Percentiles rank a stretch among this genome's conserved stretches.
phyloP scores from a whole-genome alignment of 2,888 invertebrate genomes.

The Melipona bicolor region DNA sequence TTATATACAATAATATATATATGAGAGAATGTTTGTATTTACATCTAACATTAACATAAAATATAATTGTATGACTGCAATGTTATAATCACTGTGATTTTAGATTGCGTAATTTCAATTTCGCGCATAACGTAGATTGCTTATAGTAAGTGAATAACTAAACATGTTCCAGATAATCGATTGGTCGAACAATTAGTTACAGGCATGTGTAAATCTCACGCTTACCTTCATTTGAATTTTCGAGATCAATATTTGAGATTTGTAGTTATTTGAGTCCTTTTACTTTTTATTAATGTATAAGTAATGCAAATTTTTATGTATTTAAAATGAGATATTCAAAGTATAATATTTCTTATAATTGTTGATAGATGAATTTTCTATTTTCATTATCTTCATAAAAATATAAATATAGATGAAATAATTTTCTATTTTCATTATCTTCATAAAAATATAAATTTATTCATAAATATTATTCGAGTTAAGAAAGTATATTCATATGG shows the following conservation, averaged over 20 bases:
- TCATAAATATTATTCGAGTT: not conserved
- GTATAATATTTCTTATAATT: no score
- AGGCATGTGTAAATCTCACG: not conserved
- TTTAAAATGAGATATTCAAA: no score
- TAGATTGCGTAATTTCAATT: slow-evolving; percentile 25
- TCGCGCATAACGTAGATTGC: slow-evolving; percentile 15
- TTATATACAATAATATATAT: not conserved
- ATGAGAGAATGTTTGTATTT: not conserved
- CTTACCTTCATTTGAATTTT: not conserved
- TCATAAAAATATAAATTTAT: not conserved
- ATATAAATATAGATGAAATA: not conserved
- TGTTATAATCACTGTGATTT: slow-evolving; percentile 24
- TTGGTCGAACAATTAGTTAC: not conserved
- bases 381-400: no score
- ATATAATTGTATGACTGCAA: not conserved
- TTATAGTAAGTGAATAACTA: slow-evolving; percentile 29
- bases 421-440: no score
- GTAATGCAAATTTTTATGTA: not conserved
- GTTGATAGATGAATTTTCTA: no score
- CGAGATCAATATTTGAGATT: not conserved
- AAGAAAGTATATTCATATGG: not conserved
- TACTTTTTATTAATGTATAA: not conserved
- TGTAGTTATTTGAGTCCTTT: not conserved
- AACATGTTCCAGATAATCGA: slow-evolving; percentile 9
- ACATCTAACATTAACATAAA: not conserved